These are phyloP conservation scores for Junonia oenone DNA, from an alignment of 2,888 invertebrate genomes.

Conservation along the genomic window DNA sequence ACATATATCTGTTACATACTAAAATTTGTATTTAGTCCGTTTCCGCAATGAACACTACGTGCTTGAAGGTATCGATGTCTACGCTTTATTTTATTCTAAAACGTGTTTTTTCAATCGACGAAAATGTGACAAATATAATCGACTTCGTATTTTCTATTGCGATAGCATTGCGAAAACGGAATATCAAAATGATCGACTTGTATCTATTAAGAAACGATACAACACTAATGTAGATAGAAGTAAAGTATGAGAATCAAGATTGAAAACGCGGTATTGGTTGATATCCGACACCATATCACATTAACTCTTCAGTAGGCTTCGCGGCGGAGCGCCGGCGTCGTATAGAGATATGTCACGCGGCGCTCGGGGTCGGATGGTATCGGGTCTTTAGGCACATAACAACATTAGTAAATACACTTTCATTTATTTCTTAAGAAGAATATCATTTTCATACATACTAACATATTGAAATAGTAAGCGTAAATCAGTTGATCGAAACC, in stretches of 20 bases:
- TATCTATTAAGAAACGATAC: slow-evolving; percentile 58
- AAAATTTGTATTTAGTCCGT: slow-evolving; percentile 59
- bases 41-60: slow-evolving; percentile 44
- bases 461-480: slow-evolving; percentile 76
- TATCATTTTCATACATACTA: slow-evolving; percentile 56
- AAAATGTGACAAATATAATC: background rate
- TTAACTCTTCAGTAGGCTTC: background rate
- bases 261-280: slow-evolving; percentile 46
- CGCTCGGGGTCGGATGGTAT: slow-evolving; percentile 35
- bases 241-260: slow-evolving; percentile 37
- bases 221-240: slow-evolving; percentile 44
- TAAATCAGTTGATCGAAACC: slow-evolving; percentile 62
- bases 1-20: slow-evolving; percentile 73
- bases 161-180: slow-evolving; percentile 42
- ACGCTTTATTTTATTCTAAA: background rate
- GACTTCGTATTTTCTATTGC: background rate
- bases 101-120: background rate
- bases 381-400: slow-evolving; percentile 64
- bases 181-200: slow-evolving; percentile 40
- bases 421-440: slow-evolving; percentile 59
- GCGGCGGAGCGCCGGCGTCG: background rate
- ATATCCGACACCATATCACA: slow-evolving; percentile 50
- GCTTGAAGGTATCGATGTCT: slow-evolving; percentile 31
- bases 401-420: slow-evolving; percentile 55
- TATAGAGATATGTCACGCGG: slow-evolving; percentile 24